Conservation (phyloP, 2,113 vertebrate genomes). For the Numenius arquata region DNA sequence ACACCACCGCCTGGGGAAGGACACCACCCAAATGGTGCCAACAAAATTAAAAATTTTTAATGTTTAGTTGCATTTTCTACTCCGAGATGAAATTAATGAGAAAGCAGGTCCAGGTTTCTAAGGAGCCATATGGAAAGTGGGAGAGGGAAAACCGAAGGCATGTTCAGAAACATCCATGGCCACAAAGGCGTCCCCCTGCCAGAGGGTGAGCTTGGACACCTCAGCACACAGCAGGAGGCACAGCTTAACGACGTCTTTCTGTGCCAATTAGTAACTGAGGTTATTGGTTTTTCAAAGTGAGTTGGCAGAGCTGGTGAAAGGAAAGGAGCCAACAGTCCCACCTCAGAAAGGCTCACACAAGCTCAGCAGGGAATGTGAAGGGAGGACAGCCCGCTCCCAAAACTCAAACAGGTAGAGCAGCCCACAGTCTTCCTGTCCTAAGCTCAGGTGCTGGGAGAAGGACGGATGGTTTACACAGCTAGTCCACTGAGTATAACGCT, state of each 20-base stretch:
- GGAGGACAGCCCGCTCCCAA: not conserved
- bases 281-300: not conserved
- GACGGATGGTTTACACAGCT: rapidly evolving
- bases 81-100: not conserved
- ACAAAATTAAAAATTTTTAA: not conserved
- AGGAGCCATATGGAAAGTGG: not conserved
- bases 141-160: not conserved
- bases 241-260: not conserved
- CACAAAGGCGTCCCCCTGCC: not conserved
- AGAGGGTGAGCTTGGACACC: not conserved
- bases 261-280: not conserved
- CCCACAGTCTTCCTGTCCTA: not conserved
- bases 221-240: not conserved
- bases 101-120: not conserved
- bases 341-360: not conserved
- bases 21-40: not conserved
- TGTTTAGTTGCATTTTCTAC: not conserved
- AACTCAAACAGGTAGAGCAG: not conserved
- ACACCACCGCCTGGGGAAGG: not conserved
- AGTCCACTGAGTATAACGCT: not conserved
- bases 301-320: not conserved
- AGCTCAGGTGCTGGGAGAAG: not conserved
- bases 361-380: not conserved
- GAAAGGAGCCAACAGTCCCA: not conserved
- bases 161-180: not conserved